Evolutionary conservation across 2,888 invertebrate species (phyloP), one percentile per base, ranked within the genome.

Genomic region (Chrysolina americana): DNA sequence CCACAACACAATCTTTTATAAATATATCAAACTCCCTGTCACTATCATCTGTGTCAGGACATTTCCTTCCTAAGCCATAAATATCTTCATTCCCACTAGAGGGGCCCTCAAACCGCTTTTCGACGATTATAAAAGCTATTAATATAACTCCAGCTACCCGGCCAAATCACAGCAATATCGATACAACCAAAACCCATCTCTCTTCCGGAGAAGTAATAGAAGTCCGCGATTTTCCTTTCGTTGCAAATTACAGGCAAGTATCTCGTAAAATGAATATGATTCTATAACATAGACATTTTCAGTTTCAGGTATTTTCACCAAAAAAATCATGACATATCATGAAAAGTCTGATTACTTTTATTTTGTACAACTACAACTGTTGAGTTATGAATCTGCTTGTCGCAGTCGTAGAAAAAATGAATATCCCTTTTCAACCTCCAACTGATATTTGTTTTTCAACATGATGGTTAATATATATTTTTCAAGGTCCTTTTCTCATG

Each of bases 11-110:
- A 59, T 59, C 59, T 36, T 59, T 59, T 36, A 59, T n/a, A 23
- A 59, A 59, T 59, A 59, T 59, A 17, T 59, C 36, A 59, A n/a
- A 36, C 59, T 59, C n/a, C 59, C 59, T 59, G 36, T 59, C 59
- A 36, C 28, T 59, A 59, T 59, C n/a, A 59, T 59, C 59, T 59
- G 59, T 36, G 17, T 59, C 59, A 59, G 28, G n/a, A 59, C 59
- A 36, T 59, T 59, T 59, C 36, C 36, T 59, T 36, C 9, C 59
- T 8, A n/a, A n/a, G 36, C n/a, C 59, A 28, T 59, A 59, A 59
- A 59, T 36, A 59, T 59, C 23, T 59, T 36, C 36, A 59, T 59
- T 28, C 28, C 10, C 36, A n/a, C 36, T 23, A 9, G 36, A 36
- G 28, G 17, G n/a, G 36, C 36, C 11, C n/a, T 59, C 36, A 6